Percentiles rank a stretch among this genome's conserved stretches.
These are phyloP conservation scores for Cebidichthys violaceus DNA, from an alignment of 2,113 vertebrate species.

Conservation along the genomic window DNA sequence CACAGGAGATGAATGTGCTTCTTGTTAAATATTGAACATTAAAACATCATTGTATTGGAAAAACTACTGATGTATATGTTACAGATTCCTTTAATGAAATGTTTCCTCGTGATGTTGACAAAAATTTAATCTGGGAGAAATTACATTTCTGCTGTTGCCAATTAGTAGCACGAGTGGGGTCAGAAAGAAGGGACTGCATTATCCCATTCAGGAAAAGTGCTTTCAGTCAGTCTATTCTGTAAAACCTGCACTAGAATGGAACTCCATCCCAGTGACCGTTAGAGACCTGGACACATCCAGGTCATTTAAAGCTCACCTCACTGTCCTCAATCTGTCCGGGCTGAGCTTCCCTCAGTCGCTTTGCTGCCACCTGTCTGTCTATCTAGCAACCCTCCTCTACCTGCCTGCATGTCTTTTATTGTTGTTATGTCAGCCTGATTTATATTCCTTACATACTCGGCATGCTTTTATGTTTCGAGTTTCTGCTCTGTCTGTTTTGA, in stretches of 20 bases:
- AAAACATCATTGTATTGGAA: background rate
- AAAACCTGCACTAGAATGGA: background rate
- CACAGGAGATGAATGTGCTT: background rate
- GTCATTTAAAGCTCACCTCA: background rate
- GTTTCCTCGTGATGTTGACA: background rate
- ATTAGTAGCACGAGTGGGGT: background rate
- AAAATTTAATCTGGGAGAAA: background rate
- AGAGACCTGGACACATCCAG: background rate
- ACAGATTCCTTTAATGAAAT: background rate
- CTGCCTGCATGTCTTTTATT: too few species aligned
- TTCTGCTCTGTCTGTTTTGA: too few species aligned
- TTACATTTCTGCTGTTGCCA: background rate
- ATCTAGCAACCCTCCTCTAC: too few species aligned
- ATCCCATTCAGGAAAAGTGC: background rate
- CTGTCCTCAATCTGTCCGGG: background rate
- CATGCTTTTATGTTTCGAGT: too few species aligned
- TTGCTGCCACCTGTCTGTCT: background rate
- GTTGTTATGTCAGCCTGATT: too few species aligned
- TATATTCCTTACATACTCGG: too few species aligned
- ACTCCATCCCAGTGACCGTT: background rate
- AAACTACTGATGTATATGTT: background rate
- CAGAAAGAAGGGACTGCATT: too few species aligned
- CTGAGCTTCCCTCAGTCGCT: background rate
- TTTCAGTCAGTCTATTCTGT: background rate
- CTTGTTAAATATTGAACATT: background rate